Base-by-base conservation (phyloP, 2,113 vertebrate genomes). In the Grammomys dolichurus region DNA sequence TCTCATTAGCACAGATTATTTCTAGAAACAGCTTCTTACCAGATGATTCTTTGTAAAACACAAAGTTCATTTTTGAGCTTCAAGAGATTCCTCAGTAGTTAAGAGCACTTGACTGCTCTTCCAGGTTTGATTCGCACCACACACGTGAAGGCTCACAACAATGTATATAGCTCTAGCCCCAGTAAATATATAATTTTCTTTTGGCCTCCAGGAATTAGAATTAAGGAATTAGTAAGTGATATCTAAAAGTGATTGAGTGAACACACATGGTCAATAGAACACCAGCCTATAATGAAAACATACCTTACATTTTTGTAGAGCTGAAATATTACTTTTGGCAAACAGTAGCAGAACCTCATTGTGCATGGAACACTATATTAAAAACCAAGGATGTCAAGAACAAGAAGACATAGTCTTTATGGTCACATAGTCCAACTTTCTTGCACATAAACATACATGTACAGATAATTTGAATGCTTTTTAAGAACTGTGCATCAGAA, bases 1-100 rank as follows among this genome's bases (percentile, higher is more conserved):
- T 98, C 97, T 54, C 97, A 98, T 98, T 97, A 98, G 90, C 97
- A 98, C 91, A 56, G 82, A 80, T 94, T 77, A 96, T 96, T 90
- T 96, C 73, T 56, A 94, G 92, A 88, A 95, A 73, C 1, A 90
- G 54, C 43, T 95, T 82, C 14, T 70, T 17, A 12, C 1, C 40
- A 93, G 90, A 16, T 10, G 73, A 97, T 87, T 96, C 75, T 12
- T 46, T 73, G 54, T 80, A 20, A 96, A 96, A 92, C 58, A 93
- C 78, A 95, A 93, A 95, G 46, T 97, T 96, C 58, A 87, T n/a
- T 70, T 84, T 96, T 87, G 24, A 69, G 22, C 36, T n/a, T 84
- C 22, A 28, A 60, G 56, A 89, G 13, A n/a, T 48, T 16, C 10
- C 60, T 65, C 14, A 65, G 26, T 16, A 60, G 22, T 60, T 82